phyloP scores from a whole-genome alignment of 2,888 invertebrate species.

The Calliphora vomitoria region DNA sequence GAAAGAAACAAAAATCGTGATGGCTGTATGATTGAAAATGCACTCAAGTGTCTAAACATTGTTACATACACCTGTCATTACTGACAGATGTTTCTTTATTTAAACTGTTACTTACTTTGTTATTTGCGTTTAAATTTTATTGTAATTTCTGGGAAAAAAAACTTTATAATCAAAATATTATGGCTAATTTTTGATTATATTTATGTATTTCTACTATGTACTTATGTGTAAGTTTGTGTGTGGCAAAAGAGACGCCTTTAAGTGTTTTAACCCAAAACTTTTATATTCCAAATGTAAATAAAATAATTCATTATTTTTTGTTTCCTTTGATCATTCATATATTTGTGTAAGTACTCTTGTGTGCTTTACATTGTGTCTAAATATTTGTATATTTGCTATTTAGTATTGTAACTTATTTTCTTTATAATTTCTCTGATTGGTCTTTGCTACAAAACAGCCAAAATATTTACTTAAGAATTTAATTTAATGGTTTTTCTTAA shows the following conservation, averaged over 20 bases:
- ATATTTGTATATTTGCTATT: conserved; percentile 13
- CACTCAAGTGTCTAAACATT: conserved; percentile 62
- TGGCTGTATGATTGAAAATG: conserved; percentile 38
- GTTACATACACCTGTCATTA: conserved; percentile 55
- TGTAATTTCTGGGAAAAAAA: conserved; percentile 38
- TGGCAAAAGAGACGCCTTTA: conserved; percentile 65
- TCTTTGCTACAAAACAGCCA: not conserved
- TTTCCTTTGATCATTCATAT: conserved; percentile 68
- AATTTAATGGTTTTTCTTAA: conserved; percentile 58
- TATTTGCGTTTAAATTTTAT: not conserved
- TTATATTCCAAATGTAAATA: conserved; percentile 43
- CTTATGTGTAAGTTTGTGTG: not conserved
- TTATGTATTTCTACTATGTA: conserved; percentile 16
- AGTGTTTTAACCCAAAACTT: conserved; percentile 64
- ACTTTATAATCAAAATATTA: conserved; percentile 61
- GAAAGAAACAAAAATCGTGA: not conserved
- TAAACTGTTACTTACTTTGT: not conserved
- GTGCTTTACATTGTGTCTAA: not conserved
- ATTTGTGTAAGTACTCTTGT: conserved; percentile 17
- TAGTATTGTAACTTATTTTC: conserved; percentile 40
- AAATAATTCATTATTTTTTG: conserved; percentile 61
- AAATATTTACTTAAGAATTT: conserved; percentile 58
- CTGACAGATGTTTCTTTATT: conserved; percentile 29
- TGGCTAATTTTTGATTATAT: conserved; percentile 55
- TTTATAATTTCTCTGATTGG: conserved; percentile 19